Conservation (phyloP, 1,140 invertebrate genomes). For the Drosophila hydei region DNA sequence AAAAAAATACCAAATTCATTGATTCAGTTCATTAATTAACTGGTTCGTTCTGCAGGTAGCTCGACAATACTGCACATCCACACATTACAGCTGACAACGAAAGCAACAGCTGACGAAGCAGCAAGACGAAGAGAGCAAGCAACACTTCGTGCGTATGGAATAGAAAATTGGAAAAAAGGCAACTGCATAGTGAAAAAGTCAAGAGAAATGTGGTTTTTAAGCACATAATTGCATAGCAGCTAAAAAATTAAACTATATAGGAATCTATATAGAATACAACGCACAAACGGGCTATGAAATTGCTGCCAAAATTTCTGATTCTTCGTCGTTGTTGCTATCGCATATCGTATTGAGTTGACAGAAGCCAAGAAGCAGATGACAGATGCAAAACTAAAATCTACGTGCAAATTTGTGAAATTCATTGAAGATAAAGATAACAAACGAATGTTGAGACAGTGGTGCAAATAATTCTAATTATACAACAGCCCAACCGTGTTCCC, state of each 20-base stretch:
- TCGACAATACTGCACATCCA: slow-evolving; percentile 33
- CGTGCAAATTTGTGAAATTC: slow-evolving; percentile 66
- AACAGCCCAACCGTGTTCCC: slow-evolving; percentile 63
- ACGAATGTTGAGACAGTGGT: slow-evolving; percentile 38
- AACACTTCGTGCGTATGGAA: slow-evolving; percentile 51
- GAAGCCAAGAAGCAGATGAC: slow-evolving; percentile 51
- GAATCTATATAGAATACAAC: slow-evolving; percentile 16
- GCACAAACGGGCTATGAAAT: slow-evolving; percentile 36
- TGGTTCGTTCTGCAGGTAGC: not conserved
- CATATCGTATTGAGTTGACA: slow-evolving; percentile 58
- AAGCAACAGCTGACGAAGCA: slow-evolving; percentile 55
- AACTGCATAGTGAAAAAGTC: slow-evolving; percentile 58
- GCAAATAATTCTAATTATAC: slow-evolving; percentile 74
- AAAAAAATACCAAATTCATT: not conserved
- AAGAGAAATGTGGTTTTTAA: slow-evolving; percentile 63
- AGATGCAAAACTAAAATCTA: slow-evolving; percentile 57
- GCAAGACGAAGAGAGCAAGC: slow-evolving; percentile 47
- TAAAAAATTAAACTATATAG: slow-evolving; percentile 15
- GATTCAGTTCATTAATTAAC: not conserved
- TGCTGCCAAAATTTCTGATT: slow-evolving; percentile 19
- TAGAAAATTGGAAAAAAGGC: slow-evolving; percentile 50
- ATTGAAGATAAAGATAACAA: slow-evolving; percentile 49
- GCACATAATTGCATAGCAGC: slow-evolving; percentile 36
- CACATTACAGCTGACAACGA: slow-evolving; percentile 50
- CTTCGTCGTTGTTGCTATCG: slow-evolving; percentile 61